These are phyloP conservation scores for Parazoanthus atlanticus DNA, from an alignment of 92 coral and sea anemone genomes.

Conservation along the genomic window DNA sequence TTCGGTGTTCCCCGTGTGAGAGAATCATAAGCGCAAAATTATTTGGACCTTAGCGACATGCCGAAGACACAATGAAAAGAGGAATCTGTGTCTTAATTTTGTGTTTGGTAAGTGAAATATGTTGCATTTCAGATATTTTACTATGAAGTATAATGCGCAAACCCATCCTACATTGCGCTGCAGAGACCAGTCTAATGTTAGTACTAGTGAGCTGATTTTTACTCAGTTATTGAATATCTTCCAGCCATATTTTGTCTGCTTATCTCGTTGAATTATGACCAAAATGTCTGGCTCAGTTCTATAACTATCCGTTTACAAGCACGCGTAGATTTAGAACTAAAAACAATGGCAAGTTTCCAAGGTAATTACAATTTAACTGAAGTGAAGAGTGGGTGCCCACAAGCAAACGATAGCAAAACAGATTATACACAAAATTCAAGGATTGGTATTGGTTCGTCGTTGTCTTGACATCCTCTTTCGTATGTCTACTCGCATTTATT, in stretches of 20 bases:
- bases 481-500: background rate
- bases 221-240: background rate
- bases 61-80: background rate
- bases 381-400: background rate
- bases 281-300: background rate
- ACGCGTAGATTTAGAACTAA: background rate
- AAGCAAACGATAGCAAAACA: background rate
- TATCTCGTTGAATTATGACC: background rate
- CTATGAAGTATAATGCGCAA: no score
- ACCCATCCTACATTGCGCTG: no score
- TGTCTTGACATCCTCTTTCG: background rate
- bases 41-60: background rate
- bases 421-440: background rate
- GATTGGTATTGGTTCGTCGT: background rate
- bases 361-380: background rate
- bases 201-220: no score
- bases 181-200: background rate
- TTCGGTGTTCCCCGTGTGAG: no score
- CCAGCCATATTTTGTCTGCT: background rate
- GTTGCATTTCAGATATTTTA: no score
- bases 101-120: background rate
- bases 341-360: background rate
- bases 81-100: no score
- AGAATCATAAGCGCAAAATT: background rate
- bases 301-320: background rate